These are phyloP conservation scores for Holacanthella duospinosa DNA, from an alignment of 2,888 invertebrate genomes.

Conservation along the genomic window DNA sequence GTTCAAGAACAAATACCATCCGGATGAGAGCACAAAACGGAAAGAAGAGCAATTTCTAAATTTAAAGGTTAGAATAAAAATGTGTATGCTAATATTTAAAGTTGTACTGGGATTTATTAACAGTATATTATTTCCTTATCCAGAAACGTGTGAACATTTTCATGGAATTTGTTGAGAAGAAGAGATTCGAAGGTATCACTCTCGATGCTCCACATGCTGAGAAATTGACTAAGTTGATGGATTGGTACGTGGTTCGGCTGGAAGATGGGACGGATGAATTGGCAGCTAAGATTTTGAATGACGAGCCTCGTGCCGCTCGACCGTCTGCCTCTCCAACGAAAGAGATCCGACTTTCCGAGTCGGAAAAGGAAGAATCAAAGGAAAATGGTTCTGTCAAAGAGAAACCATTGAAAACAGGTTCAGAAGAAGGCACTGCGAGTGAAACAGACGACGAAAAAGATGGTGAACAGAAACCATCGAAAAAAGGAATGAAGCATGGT, in stretches of 20 bases:
- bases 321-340: conserved; percentile 55
- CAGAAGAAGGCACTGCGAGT: conserved; percentile 9
- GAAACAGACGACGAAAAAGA: conserved; percentile 7
- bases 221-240: conserved; percentile 72
- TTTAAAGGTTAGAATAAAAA: conserved; percentile 54
- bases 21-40: conserved; percentile 82
- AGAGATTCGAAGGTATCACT: conserved; percentile 61
- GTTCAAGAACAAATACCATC: conserved; percentile 99
- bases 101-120: background rate
- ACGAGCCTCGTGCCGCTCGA: conserved; percentile 50
- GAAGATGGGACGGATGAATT: conserved; percentile 72
- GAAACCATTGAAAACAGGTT: conserved; percentile 6
- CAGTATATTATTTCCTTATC: conserved; percentile 25
- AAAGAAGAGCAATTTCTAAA: conserved; percentile 75
- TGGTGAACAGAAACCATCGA: background rate
- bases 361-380: conserved; percentile 45
- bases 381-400: conserved; percentile 15
- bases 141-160: conserved; percentile 83
- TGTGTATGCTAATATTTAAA: background rate
- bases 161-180: conserved; percentile 64
- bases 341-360: conserved; percentile 47
- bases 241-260: conserved; percentile 90
- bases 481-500: background rate
- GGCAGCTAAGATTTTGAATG: conserved; percentile 32
- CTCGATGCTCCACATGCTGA: conserved; percentile 72